phyloP scores from a whole-genome alignment of 2,113 vertebrate genomes.

The Lophura nycthemera region DNA sequence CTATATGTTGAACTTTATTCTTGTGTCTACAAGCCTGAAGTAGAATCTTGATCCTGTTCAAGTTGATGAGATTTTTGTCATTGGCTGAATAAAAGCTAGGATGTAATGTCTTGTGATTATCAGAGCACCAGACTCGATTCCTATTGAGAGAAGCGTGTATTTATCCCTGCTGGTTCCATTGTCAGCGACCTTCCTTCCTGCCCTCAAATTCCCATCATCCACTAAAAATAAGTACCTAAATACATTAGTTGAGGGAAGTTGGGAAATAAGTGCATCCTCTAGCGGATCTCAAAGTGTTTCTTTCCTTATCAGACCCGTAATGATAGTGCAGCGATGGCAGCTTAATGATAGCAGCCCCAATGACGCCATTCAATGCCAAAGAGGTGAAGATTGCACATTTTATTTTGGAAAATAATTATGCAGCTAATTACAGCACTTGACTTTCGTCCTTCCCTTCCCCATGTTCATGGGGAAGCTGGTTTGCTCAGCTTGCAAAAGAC shows the following conservation, averaged over 20 bases:
- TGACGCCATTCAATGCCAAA: constrained; percentile 56
- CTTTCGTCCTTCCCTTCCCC: constrained; percentile 51
- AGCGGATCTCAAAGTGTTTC: background rate
- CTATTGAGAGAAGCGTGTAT: background rate
- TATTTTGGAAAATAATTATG: constrained; percentile 76
- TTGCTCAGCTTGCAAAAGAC: constrained; percentile 57
- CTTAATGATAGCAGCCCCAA: constrained; percentile 57
- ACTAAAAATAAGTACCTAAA: background rate
- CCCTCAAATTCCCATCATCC: background rate
- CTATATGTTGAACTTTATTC: background rate
- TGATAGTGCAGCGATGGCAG: constrained; percentile 52
- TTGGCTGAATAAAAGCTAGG: background rate
- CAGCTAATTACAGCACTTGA: constrained; percentile 75
- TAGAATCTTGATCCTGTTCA: background rate
- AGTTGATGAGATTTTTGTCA: background rate
- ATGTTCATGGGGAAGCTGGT: constrained; percentile 47
- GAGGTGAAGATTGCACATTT: constrained; percentile 69
- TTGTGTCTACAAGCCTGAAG: background rate
- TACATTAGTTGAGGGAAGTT: background rate
- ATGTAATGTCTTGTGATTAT: background rate
- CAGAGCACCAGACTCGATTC: background rate
- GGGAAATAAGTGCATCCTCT: background rate
- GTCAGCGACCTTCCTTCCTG: background rate
- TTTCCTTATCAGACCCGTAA: constrained; percentile 51
- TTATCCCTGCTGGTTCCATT: background rate